phyloP scores from a whole-genome alignment of 2,888 invertebrate genomes.

The Tachina fera region DNA sequence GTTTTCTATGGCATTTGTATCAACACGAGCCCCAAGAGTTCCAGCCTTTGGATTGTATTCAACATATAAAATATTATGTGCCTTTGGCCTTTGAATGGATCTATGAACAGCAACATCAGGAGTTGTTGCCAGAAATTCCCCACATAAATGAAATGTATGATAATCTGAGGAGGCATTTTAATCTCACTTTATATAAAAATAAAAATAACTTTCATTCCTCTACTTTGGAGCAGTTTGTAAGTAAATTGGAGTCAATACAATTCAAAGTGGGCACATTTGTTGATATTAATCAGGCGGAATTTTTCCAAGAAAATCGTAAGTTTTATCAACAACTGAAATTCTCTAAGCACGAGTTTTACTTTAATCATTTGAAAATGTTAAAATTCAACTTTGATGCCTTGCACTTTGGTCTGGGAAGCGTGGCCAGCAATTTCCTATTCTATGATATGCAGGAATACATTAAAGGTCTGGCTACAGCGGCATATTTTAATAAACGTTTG shows the following conservation, averaged over 20 bases:
- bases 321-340: constrained; percentile 50
- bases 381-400: constrained; percentile 53
- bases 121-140: constrained; percentile 51
- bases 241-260: constrained; percentile 65
- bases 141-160: constrained; percentile 60
- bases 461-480: constrained; percentile 56
- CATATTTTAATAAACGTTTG: constrained; percentile 63
- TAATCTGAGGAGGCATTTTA: constrained; percentile 64
- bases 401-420: constrained; percentile 41
- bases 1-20: constrained; percentile 71
- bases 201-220: constrained; percentile 57
- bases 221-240: constrained; percentile 59
- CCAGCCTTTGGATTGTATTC: constrained; percentile 59
- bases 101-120: constrained; percentile 59
- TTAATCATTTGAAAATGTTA: constrained; percentile 62
- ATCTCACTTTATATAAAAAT: constrained; percentile 64
- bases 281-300: constrained; percentile 1
- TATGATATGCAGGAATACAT: constrained; percentile 55
- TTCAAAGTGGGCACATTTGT: constrained; percentile 70
- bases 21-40: constrained; percentile 64
- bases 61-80: constrained; percentile 64
- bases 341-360: constrained; percentile 34
- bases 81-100: constrained; percentile 73
- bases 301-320: constrained; percentile 63
- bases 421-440: not conserved